Evolutionary conservation across 2,113 vertebrate species (phyloP).

Genomic region (Amphilophus citrinellus): DNA sequence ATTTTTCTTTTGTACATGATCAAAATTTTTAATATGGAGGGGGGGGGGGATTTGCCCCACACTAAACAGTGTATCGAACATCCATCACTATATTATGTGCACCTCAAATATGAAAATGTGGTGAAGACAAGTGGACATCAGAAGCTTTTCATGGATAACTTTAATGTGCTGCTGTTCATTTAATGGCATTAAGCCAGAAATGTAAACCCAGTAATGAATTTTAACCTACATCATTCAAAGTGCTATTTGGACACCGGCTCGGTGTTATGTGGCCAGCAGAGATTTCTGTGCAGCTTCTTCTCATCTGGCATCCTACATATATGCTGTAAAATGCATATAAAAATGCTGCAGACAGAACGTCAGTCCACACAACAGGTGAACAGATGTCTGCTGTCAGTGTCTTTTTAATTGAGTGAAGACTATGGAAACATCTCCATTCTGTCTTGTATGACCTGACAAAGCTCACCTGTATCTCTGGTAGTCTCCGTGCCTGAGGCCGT

Average conservation of each 20-base stretch:
- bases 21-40: background rate
- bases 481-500: slow-evolving; percentile 96
- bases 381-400: background rate
- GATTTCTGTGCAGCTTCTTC: background rate
- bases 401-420: background rate
- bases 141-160: background rate
- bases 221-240: no score
- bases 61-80: background rate
- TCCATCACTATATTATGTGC: background rate
- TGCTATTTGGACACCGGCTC: no score
- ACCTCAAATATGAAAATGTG: background rate
- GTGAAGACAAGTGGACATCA: background rate
- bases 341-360: no score
- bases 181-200: background rate
- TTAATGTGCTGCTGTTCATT: background rate
- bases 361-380: background rate
- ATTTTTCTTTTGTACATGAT: no score
- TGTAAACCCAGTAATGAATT: background rate
- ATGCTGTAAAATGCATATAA: background rate
- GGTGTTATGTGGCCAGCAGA: no score
- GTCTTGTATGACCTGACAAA: background rate
- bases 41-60: no score
- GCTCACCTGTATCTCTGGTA: slow-evolving; percentile 97
- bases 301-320: background rate
- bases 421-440: background rate